Base-by-base conservation (phyloP, 2,888 invertebrate species). In the Acrobasis consociella region DNA sequence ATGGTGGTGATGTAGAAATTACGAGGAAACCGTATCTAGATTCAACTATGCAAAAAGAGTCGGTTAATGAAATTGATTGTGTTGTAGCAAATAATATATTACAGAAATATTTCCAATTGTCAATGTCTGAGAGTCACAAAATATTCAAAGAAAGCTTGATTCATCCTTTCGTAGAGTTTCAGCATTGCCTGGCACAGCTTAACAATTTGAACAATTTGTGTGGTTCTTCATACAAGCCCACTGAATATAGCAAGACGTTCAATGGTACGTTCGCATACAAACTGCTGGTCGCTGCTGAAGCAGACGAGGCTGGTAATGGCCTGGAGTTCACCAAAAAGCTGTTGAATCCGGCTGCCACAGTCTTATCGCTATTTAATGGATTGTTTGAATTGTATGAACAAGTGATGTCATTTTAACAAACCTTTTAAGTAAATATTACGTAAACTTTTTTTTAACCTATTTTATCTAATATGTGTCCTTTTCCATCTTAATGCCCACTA, bases 151-250 rank as follows among this genome's bases (percentile, higher is more conserved):
- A 39, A 8, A 62, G 70, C 22, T 11, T 65, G 2, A 16, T 73
- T 16, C 72, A 75, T 58, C 71, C 71, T 0, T 66, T 81, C 8
- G 62, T 70, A 0, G 76, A 82, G 58, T 75, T 82, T 10, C 75
- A 82, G 31, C 72, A 71, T 53, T 81, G 81, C 60, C 62, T 84
- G 2, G 16, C 67, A 5, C 72, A 78, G 2, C 59, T 84, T 52
- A 82, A 84, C 67, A 61, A 74, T 64, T 70, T 84, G 60, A 84
- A 84, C 50, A 66, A 39, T 7, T 51, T 84, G 5, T 84, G 84
- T 63, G 83, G 81, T 0, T 63, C 60, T 2, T 68, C 77, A 0
- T 80, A 68, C 61, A 38, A 60, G 52, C 62, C 69, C 0, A 75
- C 75, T 0, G 52, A 65, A 3, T 81, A 77, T 55, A 71, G 70